A percentile compares a stretch with the other conserved stretches of the same genome.
These are phyloP conservation scores for Willowsia nigromaculata DNA, from an alignment of 2,888 invertebrate genomes.

Conservation along the genomic window DNA sequence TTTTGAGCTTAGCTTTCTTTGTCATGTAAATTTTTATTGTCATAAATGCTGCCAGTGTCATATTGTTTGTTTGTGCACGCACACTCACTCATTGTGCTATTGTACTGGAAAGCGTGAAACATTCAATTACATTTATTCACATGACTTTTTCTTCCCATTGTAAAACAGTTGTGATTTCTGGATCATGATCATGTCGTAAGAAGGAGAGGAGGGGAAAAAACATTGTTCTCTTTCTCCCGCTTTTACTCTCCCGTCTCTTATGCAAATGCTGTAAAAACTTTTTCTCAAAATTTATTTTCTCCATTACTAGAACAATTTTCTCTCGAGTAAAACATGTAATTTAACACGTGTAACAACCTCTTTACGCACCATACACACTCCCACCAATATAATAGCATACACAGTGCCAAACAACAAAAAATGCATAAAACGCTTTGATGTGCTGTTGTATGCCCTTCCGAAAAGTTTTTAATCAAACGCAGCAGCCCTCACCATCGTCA, in stretches of 20 bases:
- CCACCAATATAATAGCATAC: too few species aligned
- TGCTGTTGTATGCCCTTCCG: neutral
- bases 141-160: slow-evolving; percentile 1
- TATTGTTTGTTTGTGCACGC: neutral
- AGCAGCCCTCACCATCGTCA: neutral
- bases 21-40: neutral
- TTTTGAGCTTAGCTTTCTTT: neutral
- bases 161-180: neutral
- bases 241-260: neutral
- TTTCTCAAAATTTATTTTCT: slow-evolving; percentile 22
- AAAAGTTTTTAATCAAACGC: slow-evolving; percentile 46
- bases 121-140: slow-evolving; percentile 49
- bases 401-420: too few species aligned
- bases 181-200: slow-evolving; percentile 1
- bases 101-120: slow-evolving; percentile 63
- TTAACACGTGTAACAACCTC: slow-evolving; percentile 39
- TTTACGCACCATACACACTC: neutral
- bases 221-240: neutral
- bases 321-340: slow-evolving; percentile 32
- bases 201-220: too few species aligned
- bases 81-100: too few species aligned
- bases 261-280: slow-evolving; percentile 38
- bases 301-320: slow-evolving; percentile 31
- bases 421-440: neutral
- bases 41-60: neutral